Evolutionary conservation across 2,113 vertebrate species (phyloP), one percentile per base, ranked within the genome.

Genomic region (Oreochromis spilurus): DNA sequence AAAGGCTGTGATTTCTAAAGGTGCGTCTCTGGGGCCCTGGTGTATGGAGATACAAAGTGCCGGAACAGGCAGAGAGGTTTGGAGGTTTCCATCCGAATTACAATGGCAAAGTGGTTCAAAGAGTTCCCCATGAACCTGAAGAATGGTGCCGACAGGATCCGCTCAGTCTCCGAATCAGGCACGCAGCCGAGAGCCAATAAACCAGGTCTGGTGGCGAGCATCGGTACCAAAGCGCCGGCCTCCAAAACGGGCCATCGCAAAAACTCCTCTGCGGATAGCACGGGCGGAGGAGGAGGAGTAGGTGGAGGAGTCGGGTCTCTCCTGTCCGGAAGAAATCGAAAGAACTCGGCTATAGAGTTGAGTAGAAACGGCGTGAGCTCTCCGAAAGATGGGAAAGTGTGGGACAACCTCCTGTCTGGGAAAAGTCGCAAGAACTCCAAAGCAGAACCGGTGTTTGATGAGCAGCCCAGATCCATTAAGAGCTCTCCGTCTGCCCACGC

Each of bases 21-120:
- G 90, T 93, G 91, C 67, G 91, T 94, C 93, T 89, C 92, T 78
- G 86, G 92, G 90, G 85, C 77, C 87, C 91, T 79, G 83, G 90
- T 94, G 88, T 29, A 94, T 95, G 94, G 95, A 62, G 90, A 90
- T 81, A 26, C 87, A 83, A 89, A 92, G 89, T 86, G 77, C 70
- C 72, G 65, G 36, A 65, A 53, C 75, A 89, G 50, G 10, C 87
- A 84, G 11, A 89, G 52, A 90, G 52, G 11, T 91, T 82, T 83
- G 82, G 4, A 84, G 84, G 84, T 90, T 79, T 89, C 84, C 83
- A 87, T 79, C 70, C 9, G 38, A 89, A 79, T 58, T 70, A 89
- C 87, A 72, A 98, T 98, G 98, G 97, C 97, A 87, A 97, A 96
- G 92, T 98, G 98, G 98, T 98, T 98, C 95, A 98, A 97, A 92